These are phyloP conservation scores for Drosophila sucinea DNA, from an alignment of 1,140 invertebrate species.

Conservation along the genomic window DNA sequence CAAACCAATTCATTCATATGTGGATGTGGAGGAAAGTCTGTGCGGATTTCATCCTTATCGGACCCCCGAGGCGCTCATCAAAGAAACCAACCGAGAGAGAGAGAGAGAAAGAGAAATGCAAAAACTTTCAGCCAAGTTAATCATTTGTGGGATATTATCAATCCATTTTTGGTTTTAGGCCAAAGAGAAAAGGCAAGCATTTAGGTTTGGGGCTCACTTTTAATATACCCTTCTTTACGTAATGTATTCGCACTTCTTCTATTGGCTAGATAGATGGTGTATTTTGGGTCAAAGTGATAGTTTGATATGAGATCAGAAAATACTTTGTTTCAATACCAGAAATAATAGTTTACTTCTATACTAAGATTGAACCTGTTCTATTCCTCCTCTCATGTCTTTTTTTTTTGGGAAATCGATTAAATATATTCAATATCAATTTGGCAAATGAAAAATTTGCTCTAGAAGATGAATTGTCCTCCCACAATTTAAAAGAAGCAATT, in stretches of 20 bases:
- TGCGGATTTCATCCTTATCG: constrained; percentile 4
- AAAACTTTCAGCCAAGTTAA: constrained; percentile 77
- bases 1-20: constrained; percentile 29
- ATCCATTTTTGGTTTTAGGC: constrained; percentile 71
- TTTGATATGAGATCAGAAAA: no score
- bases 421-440: no score
- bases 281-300: no score
- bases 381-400: no score
- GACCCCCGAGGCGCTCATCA: constrained; percentile 40
- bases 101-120: constrained; percentile 21
- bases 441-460: no score
- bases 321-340: no score
- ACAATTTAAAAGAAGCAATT: no score
- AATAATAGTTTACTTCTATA: no score
- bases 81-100: background rate
- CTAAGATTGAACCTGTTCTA: no score
- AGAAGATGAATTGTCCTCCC: no score
- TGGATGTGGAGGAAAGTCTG: background rate
- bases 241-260: background rate
- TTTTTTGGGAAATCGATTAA: no score
- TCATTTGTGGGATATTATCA: constrained; percentile 81
- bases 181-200: constrained; percentile 6
- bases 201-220: background rate
- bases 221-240: background rate
- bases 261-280: no score